Evolutionary conservation across 2,113 vertebrate genomes (phyloP), one percentile per base, ranked within the genome.

Genomic region (Psilopsiagon aurifrons): DNA sequence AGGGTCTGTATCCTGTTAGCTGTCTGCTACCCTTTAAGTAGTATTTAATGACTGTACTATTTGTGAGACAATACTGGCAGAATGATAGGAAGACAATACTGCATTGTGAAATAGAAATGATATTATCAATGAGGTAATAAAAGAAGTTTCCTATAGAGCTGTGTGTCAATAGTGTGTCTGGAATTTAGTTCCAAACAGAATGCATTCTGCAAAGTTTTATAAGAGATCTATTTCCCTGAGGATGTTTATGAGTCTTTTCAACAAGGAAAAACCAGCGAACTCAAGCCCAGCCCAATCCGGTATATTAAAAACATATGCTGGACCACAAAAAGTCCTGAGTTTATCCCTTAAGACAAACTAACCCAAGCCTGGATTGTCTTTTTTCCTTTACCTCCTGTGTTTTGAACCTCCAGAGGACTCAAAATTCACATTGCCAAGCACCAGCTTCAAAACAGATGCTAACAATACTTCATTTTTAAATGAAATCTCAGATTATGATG

Each of bases 191-290:
- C 44, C 86, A 76, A 71, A 83, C 17, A 86, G 64, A 93, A 94
- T 60, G 41, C 14, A 22, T 86, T 96, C 55, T 78, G 19, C 81
- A 39, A 88, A 67, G 33, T 75, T 90, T 92, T 83, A 25, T 82
- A 41, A 1, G 1, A 59, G 33, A 51, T 73, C 39, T 86, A 18
- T 93, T 90, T 92, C 75, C 78, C 46, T 83, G 71, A 83, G 64
- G 55, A 88, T 80, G 76, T 96, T 95, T 94, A 88, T 90, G 54
- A 43, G 51, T 60, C 33, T 83, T 93, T 93, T 77, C 44, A 77
- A 70, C 39, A 88, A 90, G 60, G 79, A 88, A 70, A 54, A 66
- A 39, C 29, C 23, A 59, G 39, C 86, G 51, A 91, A 80, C 35
- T 75, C 46, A 88, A 88, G 59, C n/a, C 75, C 69, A 91, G 64